These are phyloP conservation scores for Heterodera schachtii DNA, from an alignment of 1,140 invertebrate species.

Conservation along the genomic window DNA sequence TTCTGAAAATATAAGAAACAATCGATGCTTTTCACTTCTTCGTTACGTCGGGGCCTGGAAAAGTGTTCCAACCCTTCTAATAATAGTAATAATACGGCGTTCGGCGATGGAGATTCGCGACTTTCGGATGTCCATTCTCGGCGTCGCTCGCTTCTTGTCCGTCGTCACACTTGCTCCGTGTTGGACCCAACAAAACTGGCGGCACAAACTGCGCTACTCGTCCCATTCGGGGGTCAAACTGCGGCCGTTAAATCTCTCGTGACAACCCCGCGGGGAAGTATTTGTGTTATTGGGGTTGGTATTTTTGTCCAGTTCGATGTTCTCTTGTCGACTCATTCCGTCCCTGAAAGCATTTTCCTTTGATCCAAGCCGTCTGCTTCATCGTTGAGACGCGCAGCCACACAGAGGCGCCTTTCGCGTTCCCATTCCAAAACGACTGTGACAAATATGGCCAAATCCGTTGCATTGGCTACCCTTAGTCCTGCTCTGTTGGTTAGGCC, in stretches of 20 bases:
- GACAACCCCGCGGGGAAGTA: constrained; percentile 27
- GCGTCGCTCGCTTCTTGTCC: constrained; percentile 51
- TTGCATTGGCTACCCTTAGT: constrained; percentile 16
- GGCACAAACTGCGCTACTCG: neutral
- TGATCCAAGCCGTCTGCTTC: constrained; percentile 7
- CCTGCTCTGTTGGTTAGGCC: constrained; percentile 26
- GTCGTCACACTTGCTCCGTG: constrained; percentile 58
- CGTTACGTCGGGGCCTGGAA: constrained; percentile 59
- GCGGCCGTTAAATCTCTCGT: constrained; percentile 2
- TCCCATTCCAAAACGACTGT: constrained; percentile 5
- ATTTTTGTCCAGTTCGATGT: neutral
- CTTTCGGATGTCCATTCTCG: constrained; percentile 38
- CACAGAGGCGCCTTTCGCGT: constrained; percentile 14
- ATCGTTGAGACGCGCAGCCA: constrained; percentile 7
- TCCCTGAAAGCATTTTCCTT: neutral
- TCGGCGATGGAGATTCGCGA: constrained; percentile 5
- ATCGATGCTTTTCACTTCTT: constrained; percentile 59
- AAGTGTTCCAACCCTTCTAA: constrained; percentile 33
- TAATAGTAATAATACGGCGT: neutral
- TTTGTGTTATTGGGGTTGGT: constrained; percentile 31
- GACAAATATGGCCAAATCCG: constrained; percentile 6
- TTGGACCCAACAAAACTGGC: constrained; percentile 31
- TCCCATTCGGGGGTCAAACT: constrained; percentile 13
- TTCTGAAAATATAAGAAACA: too few relatives aligned
- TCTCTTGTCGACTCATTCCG: neutral